phyloP scores from a whole-genome alignment of 2,888 invertebrate genomes.

The Alviniconcha strummeri region DNA sequence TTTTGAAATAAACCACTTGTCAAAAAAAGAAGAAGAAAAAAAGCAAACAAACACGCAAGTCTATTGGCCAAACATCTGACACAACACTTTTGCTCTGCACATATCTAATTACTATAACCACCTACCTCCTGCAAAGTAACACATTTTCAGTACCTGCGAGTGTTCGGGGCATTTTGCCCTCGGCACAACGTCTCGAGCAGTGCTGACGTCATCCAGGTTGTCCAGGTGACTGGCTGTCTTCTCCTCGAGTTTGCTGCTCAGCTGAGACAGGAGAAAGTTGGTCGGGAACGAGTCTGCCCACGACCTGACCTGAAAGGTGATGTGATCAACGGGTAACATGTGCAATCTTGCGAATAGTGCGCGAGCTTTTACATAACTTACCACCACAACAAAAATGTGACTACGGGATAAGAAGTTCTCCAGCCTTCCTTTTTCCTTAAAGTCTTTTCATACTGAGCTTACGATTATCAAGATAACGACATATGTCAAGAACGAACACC shows the following conservation, averaged over 20 bases:
- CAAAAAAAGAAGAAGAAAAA: too few relatives aligned
- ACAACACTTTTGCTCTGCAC: too few relatives aligned
- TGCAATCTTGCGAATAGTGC: not conserved
- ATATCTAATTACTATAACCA: too few relatives aligned
- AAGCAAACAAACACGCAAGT: too few relatives aligned
- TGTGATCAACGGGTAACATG: not conserved
- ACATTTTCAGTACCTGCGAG: not conserved
- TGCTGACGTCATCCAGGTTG: not conserved
- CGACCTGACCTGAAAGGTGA: conserved; percentile 46
- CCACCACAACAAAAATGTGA: not conserved
- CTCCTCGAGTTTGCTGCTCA: conserved; percentile 49
- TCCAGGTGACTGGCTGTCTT: not conserved
- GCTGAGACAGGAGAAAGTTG: conserved; percentile 73
- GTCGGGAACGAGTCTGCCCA: conserved; percentile 74
- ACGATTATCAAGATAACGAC: too few relatives aligned
- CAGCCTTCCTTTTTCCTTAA: too few relatives aligned
- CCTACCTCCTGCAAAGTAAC: too few relatives aligned
- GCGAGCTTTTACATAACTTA: not conserved
- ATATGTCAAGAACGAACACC: not conserved
- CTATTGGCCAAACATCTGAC: too few relatives aligned
- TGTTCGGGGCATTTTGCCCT: conserved; percentile 21
- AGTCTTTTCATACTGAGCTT: too few relatives aligned
- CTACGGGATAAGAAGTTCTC: too few relatives aligned
- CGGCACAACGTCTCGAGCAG: not conserved
- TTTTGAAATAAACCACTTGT: too few relatives aligned